Evolutionary conservation across 1,140 invertebrate genomes (phyloP).

Genomic region (Elymnias hypermnestra): DNA sequence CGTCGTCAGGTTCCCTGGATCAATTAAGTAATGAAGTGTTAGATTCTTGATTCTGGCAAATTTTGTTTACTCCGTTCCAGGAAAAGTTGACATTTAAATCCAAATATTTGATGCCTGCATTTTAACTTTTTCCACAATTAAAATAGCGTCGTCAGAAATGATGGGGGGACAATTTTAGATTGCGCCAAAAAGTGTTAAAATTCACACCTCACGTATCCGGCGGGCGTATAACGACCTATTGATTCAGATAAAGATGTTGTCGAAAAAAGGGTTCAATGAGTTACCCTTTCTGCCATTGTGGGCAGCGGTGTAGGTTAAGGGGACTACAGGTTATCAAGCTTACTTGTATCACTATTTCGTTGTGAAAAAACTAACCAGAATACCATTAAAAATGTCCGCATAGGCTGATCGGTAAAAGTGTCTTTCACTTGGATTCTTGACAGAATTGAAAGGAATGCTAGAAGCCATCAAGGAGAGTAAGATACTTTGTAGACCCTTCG

Average conservation of each 20-base stretch:
- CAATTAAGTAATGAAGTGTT: too few species aligned
- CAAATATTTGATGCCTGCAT: neutral
- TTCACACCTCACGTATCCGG: constrained; percentile 44
- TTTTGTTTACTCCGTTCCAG: too few species aligned
- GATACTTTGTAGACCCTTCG: too few species aligned
- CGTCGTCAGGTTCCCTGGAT: too few species aligned
- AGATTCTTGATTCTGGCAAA: too few species aligned
- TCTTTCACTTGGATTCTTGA: too few species aligned
- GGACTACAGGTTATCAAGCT: constrained; percentile 12
- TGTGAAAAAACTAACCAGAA: too few species aligned
- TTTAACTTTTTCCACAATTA: constrained; percentile 15
- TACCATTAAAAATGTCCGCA: too few species aligned
- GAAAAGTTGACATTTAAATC: too few species aligned
- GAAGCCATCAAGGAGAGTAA: too few species aligned
- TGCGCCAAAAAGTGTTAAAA: constrained; percentile 32
- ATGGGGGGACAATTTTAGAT: constrained; percentile 9
- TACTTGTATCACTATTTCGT: neutral
- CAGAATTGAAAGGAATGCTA: too few species aligned
- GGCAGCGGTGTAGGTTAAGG: constrained; percentile 33
- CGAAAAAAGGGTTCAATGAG: constrained; percentile 39
- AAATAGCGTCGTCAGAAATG: constrained; percentile 7
- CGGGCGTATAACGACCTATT: constrained; percentile 51
- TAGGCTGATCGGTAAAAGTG: too few species aligned
- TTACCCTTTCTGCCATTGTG: constrained; percentile 22
- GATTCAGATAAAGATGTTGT: constrained; percentile 57